These are phyloP conservation scores for Lindbergichthys nudifrons DNA, from an alignment of 2,797 vertebrate species.

Conservation along the genomic window DNA sequence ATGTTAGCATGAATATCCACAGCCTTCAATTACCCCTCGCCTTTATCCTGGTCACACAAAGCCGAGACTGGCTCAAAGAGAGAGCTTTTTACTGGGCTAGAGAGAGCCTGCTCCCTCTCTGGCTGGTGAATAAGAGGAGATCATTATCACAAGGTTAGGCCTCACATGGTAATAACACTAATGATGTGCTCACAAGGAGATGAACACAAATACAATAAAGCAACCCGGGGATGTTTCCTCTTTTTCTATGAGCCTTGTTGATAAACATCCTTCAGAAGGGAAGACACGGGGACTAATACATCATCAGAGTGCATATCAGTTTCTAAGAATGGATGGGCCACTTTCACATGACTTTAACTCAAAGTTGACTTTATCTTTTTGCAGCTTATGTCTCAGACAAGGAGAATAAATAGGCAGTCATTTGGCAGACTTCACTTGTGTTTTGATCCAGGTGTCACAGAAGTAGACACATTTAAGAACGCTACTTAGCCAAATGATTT, in stretches of 20 bases:
- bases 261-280: constrained; percentile 49
- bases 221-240: constrained; percentile 39
- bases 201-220: constrained; percentile 60
- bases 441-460: constrained; percentile 6
- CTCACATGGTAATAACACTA: constrained; percentile 72
- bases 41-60: constrained; percentile 82
- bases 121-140: constrained; percentile 70
- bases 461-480: neutral
- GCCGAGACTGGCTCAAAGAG: constrained; percentile 76
- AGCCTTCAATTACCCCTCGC: constrained; percentile 79
- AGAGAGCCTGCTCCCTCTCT: constrained; percentile 17
- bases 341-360: constrained; percentile 43
- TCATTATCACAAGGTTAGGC: constrained; percentile 73
- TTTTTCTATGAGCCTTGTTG: constrained; percentile 33
- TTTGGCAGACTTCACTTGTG: neutral
- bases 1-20: constrained; percentile 82
- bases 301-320: constrained; percentile 28
- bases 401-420: neutral
- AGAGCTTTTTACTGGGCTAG: constrained; percentile 58
- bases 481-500: neutral
- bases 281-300: constrained; percentile 37
- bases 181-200: constrained; percentile 67
- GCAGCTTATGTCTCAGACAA: neutral
- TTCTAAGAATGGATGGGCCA: constrained; percentile 48
- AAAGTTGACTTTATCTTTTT: constrained; percentile 31